Base-by-base conservation (phyloP, 2,888 invertebrate species). In the Uloborus plumipes region DNA sequence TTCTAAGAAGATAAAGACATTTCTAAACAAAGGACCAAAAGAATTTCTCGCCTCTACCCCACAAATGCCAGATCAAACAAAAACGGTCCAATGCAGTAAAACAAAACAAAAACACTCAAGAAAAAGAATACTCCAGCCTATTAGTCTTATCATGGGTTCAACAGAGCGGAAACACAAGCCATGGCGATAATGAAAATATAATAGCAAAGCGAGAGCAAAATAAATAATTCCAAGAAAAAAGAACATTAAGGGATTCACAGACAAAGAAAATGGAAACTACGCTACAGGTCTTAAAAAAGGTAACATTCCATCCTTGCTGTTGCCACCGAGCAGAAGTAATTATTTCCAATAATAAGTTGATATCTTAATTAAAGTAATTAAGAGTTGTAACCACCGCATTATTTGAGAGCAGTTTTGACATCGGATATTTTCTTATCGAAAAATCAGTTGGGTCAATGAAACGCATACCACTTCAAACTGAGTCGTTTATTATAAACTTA, bases 141-240 rank as follows among this genome's bases (percentile, higher is more conserved):
- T 62, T 80, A 80, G 72, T 73, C 69, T 80, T 80, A 80, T 80
- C 73, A 62, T 14, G 55, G 55, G 66, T 9, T 59, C 80, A 67
- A 18, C 69, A 64, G 80, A 74, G 67, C 80, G 74, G 80, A 80
- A 80, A 80, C 67, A 67, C 61, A 74, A 78, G 71, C 70, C 65
- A 65, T 9, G 53, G 66, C 72, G 74, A 59, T 74, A 74, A 80
- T 62, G 73, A 69, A 80, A 80, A 79, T 39, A 39, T 39, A 39
- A 39, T 39, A 39, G 39, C 39, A 39, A 39, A 39, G 39, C 9
- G 0, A 62, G 31, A 62, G 39, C 26, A 31, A 62, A 62, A 62
- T 15, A 62, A 31, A 62, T 55, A n/a, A 55, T 20, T 6, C 7
- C n/a, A 55, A 55, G 7, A 55, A 55, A 20, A 55, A 55, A 39